These are phyloP conservation scores for Amiota minor DNA, from an alignment of 2,888 invertebrate genomes.

Conservation along the genomic window DNA sequence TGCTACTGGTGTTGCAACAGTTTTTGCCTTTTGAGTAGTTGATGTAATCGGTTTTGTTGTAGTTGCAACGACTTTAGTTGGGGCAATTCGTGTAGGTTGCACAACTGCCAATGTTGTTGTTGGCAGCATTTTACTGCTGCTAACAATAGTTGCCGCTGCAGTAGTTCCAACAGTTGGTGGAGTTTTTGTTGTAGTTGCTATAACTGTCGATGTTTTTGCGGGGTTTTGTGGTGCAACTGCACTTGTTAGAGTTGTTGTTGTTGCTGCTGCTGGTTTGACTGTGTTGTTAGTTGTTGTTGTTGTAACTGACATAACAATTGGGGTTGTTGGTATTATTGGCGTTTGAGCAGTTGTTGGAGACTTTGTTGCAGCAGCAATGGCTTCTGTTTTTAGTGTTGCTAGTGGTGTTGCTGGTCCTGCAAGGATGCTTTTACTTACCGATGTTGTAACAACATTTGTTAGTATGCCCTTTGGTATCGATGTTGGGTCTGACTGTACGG, in stretches of 20 bases:
- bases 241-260: slow-evolving; percentile 26
- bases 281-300: slow-evolving; percentile 13
- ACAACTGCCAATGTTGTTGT: slow-evolving; percentile 37
- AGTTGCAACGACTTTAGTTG: slow-evolving; percentile 16
- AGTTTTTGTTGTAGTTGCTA: slow-evolving; percentile 27
- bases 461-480: slow-evolving; percentile 9
- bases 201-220: slow-evolving; percentile 15
- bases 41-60: slow-evolving; percentile 24
- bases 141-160: slow-evolving; percentile 27
- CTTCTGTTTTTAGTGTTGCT: slow-evolving; percentile 32
- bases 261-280: slow-evolving; percentile 26
- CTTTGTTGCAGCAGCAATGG: slow-evolving; percentile 38
- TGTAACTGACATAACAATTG: slow-evolving; percentile 12
- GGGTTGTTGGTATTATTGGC: slow-evolving; percentile 9
- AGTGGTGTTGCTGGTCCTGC: slow-evolving; percentile 27
- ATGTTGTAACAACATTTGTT: slow-evolving; percentile 15
- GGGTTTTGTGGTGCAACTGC: neutral
- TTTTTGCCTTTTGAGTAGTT: neutral
- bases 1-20: neutral
- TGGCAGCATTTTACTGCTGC: slow-evolving; percentile 26
- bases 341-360: slow-evolving; percentile 32
- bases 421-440: neutral
- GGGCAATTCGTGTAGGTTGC: slow-evolving; percentile 18
- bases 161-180: slow-evolving; percentile 18
- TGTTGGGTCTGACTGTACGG: neutral